Conservation (phyloP, 2,113 vertebrate species). For the Pongo pygmaeus region DNA sequence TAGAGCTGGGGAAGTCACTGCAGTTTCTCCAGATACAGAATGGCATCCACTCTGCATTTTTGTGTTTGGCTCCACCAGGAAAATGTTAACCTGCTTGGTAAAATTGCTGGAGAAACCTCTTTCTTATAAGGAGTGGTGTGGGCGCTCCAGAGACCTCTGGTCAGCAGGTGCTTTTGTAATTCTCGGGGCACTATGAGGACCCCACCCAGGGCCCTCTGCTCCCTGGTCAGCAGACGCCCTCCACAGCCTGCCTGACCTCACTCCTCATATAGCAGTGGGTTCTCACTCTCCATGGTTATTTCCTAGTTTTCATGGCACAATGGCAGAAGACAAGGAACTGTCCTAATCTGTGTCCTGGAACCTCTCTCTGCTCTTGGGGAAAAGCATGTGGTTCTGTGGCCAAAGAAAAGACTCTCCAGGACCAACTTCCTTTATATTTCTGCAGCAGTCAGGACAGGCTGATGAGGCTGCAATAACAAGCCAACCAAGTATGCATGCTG, state of each 20-base stretch:
- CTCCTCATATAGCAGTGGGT: neutral
- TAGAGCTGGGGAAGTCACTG: neutral
- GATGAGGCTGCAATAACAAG: neutral
- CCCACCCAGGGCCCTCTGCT: neutral
- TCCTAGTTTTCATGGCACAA: neutral
- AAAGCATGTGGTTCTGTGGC: neutral
- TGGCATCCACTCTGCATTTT: no score
- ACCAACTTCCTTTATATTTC: neutral
- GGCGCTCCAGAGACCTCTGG: neutral
- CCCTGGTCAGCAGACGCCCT: fast-evolving
- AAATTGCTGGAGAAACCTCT: neutral
- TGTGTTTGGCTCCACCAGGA: neutral
- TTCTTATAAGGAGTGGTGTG: neutral
- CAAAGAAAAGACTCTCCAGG: fast-evolving
- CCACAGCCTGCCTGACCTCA: neutral
- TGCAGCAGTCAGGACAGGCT: neutral
- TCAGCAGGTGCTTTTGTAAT: neutral
- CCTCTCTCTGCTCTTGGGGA: neutral
- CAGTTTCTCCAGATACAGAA: neutral
- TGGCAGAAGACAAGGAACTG: neutral
- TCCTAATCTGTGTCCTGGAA: no score
- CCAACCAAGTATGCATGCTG: fast-evolving
- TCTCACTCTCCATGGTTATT: no score
- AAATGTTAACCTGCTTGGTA: neutral
- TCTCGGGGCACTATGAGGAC: fast-evolving